Conservation (phyloP, 2,113 vertebrate genomes). For the Lophotis ruficrista region DNA sequence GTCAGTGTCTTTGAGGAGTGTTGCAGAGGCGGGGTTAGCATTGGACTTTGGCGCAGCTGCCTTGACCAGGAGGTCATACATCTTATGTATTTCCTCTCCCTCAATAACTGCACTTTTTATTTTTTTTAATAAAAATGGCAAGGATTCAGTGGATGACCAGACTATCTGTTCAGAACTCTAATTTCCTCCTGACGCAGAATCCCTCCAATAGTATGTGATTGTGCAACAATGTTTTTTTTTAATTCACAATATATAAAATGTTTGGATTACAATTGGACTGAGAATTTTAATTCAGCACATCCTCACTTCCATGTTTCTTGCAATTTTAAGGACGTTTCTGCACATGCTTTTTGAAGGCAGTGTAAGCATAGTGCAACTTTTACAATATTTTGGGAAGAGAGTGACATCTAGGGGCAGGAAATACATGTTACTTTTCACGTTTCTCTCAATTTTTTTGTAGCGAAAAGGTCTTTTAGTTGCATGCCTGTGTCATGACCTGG, state of each 20-base stretch:
- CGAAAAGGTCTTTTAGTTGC: slow-evolving; percentile 94
- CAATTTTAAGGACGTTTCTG: background rate
- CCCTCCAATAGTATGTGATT: background rate
- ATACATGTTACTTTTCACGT: background rate
- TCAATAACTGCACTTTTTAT: background rate
- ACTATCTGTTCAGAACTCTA: background rate
- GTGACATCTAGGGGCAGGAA: slow-evolving; percentile 1
- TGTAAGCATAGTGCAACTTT: background rate
- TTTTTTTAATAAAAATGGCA: background rate
- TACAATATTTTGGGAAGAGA: background rate
- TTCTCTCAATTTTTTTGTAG: slow-evolving; percentile 69
- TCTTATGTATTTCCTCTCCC: background rate
- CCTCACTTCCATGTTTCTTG: background rate
- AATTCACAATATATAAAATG: background rate
- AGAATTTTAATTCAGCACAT: background rate
- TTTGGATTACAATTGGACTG: background rate
- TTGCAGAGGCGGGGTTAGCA: background rate
- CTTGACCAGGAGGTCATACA: background rate
- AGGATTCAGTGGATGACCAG: background rate
- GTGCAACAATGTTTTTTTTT: background rate
- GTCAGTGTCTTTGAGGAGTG: background rate
- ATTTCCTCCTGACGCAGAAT: background rate
- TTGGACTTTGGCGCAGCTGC: background rate
- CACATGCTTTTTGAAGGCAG: background rate
- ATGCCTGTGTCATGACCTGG: slow-evolving; percentile 96